These are phyloP conservation scores for Misgurnus anguillicaudatus DNA, from an alignment of 2,113 vertebrate genomes.

Conservation along the genomic window DNA sequence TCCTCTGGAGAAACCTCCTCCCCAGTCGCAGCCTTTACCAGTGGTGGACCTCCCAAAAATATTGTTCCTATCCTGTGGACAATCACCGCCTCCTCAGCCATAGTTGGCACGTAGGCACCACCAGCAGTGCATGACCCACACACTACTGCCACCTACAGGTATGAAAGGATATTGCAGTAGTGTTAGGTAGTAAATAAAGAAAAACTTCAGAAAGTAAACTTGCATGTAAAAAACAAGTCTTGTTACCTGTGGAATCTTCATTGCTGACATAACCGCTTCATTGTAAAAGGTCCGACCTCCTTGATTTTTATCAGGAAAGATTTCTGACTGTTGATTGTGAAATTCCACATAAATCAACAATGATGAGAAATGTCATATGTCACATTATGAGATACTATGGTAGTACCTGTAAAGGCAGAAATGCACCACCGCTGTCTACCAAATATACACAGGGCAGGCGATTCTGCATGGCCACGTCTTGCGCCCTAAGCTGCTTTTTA, in stretches of 20 bases:
- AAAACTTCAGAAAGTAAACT: too few relatives aligned
- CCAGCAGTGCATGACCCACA: conserved; percentile 87
- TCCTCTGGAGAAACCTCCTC: conserved; percentile 82
- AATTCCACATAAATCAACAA: not conserved
- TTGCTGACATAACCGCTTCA: conserved; percentile 84
- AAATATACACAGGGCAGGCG: conserved; percentile 80
- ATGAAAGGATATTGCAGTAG: conserved; percentile 27
- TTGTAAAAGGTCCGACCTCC: conserved; percentile 85
- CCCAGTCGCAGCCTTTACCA: conserved; percentile 88
- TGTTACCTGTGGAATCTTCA: conserved; percentile 85
- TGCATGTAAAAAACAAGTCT: not conserved
- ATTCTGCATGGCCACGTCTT: conserved; percentile 84
- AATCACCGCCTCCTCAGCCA: conserved; percentile 83
- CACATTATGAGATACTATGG: not conserved
- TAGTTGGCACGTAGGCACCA: conserved; percentile 83
- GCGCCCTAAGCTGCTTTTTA: conserved; percentile 84
- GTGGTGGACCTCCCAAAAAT: conserved; percentile 84
- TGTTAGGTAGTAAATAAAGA: not conserved
- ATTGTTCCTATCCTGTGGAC: conserved; percentile 82
- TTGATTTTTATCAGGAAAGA: conserved; percentile 86
- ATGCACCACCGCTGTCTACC: conserved; percentile 82
- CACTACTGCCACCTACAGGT: conserved; percentile 81
- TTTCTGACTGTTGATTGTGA: conserved; percentile 75
- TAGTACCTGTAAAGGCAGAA: conserved; percentile 83
- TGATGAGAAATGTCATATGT: not conserved